Evolutionary conservation across 2,888 invertebrate species (phyloP).

Genomic region (Eupithecia dodoneata): DNA sequence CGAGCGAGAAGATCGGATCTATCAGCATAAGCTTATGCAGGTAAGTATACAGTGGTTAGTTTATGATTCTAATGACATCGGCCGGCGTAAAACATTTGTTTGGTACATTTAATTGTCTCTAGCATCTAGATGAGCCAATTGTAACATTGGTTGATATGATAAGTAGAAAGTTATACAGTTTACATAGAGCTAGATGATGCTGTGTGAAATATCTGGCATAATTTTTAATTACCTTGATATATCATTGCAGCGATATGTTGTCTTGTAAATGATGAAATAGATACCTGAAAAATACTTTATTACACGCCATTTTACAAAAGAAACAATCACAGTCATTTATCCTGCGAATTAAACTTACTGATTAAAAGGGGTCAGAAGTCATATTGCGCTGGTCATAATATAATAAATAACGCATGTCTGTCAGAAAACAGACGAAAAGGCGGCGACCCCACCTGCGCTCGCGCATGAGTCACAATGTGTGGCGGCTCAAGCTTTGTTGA

Average conservation of each 20-base stretch:
- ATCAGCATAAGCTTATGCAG: background rate
- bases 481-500: constrained; percentile 30
- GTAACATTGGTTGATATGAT: background rate
- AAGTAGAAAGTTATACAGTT: background rate
- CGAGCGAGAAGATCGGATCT: background rate
- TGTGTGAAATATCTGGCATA: too few relatives aligned
- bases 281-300: background rate
- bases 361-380: background rate
- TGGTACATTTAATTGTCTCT: background rate
- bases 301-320: background rate
- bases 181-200: background rate
- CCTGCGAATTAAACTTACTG: background rate
- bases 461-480: constrained; percentile 33
- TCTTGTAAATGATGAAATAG: background rate
- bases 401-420: constrained; percentile 1
- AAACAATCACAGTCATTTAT: background rate
- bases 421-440: constrained; percentile 25
- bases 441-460: constrained; percentile 38
- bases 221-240: background rate
- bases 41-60: background rate
- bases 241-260: background rate
- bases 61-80: background rate
- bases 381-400: background rate
- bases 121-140: background rate
- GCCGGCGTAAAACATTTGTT: background rate